Conservation (phyloP, 2,888 invertebrate species). For the Lysandra coridon region DNA sequence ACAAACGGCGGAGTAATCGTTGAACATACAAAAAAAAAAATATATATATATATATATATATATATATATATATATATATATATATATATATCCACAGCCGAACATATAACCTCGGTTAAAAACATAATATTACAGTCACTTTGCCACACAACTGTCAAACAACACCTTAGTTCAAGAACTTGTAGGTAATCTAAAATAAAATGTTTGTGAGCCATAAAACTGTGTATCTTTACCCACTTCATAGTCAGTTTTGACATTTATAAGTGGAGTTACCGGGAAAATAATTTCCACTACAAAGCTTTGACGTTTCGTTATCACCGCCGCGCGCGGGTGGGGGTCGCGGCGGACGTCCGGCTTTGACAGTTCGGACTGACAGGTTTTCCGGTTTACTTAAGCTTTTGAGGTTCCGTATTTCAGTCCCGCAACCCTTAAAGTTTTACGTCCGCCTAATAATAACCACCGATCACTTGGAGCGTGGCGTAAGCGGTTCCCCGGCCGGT, state of each 20-base stretch:
- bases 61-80: too few species aligned
- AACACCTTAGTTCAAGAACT: too few species aligned
- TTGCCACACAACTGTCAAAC: too few species aligned
- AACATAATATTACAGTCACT: too few species aligned
- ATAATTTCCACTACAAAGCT: constrained; percentile 12
- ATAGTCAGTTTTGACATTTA: background rate
- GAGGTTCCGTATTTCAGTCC: background rate
- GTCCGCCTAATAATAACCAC: background rate
- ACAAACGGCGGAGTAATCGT: too few species aligned
- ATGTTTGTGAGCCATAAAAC: too few species aligned
- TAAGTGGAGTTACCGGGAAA: background rate
- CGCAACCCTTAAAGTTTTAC: background rate
- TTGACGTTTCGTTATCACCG: background rate
- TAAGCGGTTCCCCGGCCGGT: background rate
- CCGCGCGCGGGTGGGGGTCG: background rate
- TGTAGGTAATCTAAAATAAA: too few species aligned
- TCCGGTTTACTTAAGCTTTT: background rate
- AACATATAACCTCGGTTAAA: too few species aligned
- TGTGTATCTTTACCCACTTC: background rate
- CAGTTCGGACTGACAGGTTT: background rate
- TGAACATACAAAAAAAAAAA: too few species aligned
- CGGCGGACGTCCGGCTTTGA: background rate
- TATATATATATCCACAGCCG: too few species aligned
- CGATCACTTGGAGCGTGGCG: background rate
- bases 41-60: too few species aligned